These are phyloP conservation scores for Cynopterus brachyotis DNA, from an alignment of 2,113 vertebrate species.

Conservation along the genomic window DNA sequence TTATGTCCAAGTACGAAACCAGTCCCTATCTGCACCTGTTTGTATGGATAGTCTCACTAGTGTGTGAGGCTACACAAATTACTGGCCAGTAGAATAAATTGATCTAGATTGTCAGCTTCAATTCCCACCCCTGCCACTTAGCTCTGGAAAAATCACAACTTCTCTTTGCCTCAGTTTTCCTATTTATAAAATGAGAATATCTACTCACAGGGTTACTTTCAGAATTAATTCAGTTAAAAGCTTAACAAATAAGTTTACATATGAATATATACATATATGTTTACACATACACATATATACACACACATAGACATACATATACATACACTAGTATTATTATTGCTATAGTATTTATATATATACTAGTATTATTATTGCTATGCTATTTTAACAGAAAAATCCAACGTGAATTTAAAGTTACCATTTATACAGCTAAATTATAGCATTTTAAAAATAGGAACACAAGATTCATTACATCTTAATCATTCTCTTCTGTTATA, in stretches of 20 bases:
- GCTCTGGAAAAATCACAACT: background rate
- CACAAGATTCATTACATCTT: background rate
- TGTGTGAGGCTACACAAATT: background rate
- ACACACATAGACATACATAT: background rate
- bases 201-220: background rate
- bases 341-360: background rate
- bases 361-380: background rate
- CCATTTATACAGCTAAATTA: background rate
- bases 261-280: too few relatives aligned
- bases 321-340: background rate
- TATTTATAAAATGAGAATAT: background rate
- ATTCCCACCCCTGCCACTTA: background rate
- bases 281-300: background rate
- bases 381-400: background rate
- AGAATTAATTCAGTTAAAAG: background rate
- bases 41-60: background rate
- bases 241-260: background rate
- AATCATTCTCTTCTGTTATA: background rate
- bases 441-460: background rate
- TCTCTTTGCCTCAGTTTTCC: background rate
- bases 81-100: background rate
- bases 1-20: background rate
- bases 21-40: background rate
- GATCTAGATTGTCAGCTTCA: background rate
- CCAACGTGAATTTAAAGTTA: background rate